These are phyloP conservation scores for Lucilia cuprina DNA, from an alignment of 1,140 invertebrate genomes.

Conservation along the genomic window DNA sequence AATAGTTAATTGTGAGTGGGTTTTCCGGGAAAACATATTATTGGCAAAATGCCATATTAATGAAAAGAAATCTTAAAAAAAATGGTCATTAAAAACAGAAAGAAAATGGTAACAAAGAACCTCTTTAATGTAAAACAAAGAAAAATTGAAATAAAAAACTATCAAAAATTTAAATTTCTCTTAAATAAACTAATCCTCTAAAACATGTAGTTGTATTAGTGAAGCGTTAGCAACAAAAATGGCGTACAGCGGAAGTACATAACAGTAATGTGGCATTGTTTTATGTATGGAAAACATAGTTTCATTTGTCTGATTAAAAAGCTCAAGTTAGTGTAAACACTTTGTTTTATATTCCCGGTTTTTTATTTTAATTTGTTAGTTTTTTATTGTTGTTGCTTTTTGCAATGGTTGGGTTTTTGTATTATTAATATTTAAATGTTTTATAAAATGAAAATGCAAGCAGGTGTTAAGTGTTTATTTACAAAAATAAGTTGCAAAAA, in stretches of 20 bases:
- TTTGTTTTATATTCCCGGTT: neutral
- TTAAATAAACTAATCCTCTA: neutral
- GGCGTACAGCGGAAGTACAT: neutral
- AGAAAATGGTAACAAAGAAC: neutral
- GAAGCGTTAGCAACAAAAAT: neutral
- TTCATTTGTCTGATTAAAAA: constrained; percentile 15
- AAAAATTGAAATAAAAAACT: neutral
- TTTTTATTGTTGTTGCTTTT: neutral
- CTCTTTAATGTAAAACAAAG: too few species aligned
- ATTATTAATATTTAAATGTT: neutral
- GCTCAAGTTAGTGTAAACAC: neutral
- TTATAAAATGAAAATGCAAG: neutral
- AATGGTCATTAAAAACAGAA: neutral
- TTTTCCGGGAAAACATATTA: neutral
- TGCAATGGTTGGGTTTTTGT: neutral
- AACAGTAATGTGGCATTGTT: neutral
- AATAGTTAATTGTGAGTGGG: neutral
- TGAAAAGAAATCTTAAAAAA: neutral
- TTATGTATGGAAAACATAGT: neutral
- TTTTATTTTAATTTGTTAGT: neutral
- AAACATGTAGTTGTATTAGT: neutral
- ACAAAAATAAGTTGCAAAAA: neutral
- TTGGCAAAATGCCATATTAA: constrained; percentile 9
- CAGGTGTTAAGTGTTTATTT: neutral
- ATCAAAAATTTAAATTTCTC: neutral